These are phyloP conservation scores for Butorides virescens DNA, from an alignment of 2,113 vertebrate species.

Conservation along the genomic window DNA sequence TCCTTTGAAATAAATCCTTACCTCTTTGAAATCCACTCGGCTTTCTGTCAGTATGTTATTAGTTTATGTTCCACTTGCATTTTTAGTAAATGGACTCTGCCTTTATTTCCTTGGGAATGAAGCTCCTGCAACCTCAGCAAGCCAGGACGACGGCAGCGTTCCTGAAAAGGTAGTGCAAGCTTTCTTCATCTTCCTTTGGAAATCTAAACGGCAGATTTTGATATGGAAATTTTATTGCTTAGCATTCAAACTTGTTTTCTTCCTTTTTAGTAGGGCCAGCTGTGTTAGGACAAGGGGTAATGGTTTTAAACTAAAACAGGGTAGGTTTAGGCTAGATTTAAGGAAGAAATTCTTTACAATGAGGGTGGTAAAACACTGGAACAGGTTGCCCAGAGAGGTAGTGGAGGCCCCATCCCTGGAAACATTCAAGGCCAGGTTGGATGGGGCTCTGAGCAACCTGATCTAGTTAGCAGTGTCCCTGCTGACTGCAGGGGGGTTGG, in stretches of 20 bases:
- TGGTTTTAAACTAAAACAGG: no score
- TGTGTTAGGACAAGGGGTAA: no score
- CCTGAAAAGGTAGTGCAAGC: neutral
- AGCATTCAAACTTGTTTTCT: neutral
- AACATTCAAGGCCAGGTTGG: no score
- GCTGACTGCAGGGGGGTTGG: no score
- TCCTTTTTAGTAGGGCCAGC: no score
- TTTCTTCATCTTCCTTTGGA: neutral
- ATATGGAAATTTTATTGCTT: neutral
- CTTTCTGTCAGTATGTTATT: neutral
- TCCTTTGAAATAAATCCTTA: neutral
- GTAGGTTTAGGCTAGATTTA: no score
- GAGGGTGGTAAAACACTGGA: no score
- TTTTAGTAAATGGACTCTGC: neutral
- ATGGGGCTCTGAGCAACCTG: no score
- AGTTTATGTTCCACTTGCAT: neutral
- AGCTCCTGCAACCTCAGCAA: neutral
- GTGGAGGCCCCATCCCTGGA: no score
- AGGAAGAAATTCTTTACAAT: no score
- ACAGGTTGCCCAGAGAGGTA: no score
- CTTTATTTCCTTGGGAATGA: neutral
- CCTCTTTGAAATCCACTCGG: neutral
- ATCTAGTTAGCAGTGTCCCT: no score
- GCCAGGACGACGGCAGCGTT: accelerated
- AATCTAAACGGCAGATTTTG: neutral